Evolutionary conservation across 2,113 vertebrate genomes (phyloP).

Genomic region (Cettia cetti): DNA sequence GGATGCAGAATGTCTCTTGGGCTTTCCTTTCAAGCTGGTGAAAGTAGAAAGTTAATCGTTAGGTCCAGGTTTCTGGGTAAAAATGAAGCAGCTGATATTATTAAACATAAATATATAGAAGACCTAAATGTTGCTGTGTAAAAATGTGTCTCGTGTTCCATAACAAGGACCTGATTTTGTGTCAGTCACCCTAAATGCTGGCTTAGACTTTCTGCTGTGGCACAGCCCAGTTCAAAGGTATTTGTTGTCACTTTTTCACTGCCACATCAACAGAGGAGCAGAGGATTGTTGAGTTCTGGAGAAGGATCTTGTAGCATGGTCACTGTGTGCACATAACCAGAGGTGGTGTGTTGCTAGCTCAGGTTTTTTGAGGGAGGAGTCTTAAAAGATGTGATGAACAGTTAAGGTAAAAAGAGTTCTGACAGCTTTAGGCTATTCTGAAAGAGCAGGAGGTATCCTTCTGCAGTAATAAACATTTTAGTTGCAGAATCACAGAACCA

Average conservation of each 20-base stretch:
- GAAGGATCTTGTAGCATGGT: neutral
- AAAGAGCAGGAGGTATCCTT: neutral
- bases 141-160: neutral
- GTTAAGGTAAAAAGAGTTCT: neutral
- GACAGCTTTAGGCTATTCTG: neutral
- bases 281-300: neutral
- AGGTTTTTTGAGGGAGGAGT: neutral
- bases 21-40: neutral
- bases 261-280: neutral
- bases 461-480: neutral
- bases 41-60: neutral
- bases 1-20: neutral
- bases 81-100: neutral
- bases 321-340: accelerated
- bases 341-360: no score
- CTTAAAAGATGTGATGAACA: neutral
- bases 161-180: neutral
- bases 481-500: neutral
- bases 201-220: neutral
- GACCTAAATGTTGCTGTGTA: neutral
- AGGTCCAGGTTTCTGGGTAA: neutral
- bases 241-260: neutral
- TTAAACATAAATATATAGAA: neutral
- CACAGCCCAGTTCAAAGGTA: neutral
- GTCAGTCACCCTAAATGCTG: neutral